Percentiles rank a stretch among this genome's conserved stretches.
phyloP scores from a whole-genome alignment of 2,113 vertebrate genomes.

The Lynx canadensis region DNA sequence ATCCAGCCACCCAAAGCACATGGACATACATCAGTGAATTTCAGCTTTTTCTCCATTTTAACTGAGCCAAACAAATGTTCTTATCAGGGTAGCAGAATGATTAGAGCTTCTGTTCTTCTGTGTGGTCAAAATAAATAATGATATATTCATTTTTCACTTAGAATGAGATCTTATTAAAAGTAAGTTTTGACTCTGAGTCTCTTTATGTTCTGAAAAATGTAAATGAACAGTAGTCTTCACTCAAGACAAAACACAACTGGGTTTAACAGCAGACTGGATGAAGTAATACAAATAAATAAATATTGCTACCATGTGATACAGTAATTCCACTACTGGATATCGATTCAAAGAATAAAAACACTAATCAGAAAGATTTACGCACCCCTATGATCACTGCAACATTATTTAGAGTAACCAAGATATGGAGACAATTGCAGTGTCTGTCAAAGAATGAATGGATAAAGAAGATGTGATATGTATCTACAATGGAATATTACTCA shows the following conservation, averaged over 20 bases:
- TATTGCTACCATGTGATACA: background rate
- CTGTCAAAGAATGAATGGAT: background rate
- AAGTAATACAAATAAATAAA: background rate
- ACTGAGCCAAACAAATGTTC: background rate
- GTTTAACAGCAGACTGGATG: background rate
- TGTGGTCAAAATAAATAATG: background rate
- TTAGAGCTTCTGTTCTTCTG: background rate
- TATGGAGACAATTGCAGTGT: background rate
- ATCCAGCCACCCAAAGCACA: background rate
- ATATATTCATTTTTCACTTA: background rate
- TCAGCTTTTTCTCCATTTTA: background rate
- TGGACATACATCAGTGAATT: background rate
- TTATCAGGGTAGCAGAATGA: background rate
- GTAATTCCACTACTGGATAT: background rate
- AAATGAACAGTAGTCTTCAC: background rate
- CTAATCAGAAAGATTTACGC: background rate
- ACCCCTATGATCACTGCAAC: background rate
- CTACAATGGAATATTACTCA: background rate
- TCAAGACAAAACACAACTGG: background rate
- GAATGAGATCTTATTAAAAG: background rate
- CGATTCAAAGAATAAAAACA: background rate
- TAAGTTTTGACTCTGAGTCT: background rate
- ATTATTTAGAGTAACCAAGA: background rate
- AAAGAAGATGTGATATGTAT: background rate
- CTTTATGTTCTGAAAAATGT: background rate